phyloP scores from a whole-genome alignment of 2,797 vertebrate genomes.

The Melanotaenia parkinsoni region DNA sequence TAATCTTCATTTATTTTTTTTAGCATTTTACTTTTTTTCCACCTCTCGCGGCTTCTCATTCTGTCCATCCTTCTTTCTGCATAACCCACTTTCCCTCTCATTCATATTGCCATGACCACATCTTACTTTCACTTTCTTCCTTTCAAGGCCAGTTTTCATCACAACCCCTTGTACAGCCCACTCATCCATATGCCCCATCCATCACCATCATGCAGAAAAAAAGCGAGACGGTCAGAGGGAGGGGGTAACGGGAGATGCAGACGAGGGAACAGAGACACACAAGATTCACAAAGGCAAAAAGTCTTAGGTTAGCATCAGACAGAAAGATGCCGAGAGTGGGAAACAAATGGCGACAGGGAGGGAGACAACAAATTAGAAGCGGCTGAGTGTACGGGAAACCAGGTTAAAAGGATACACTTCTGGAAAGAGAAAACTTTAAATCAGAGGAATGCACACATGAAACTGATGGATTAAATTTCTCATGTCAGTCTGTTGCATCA shows the following conservation, averaged over 20 bases:
- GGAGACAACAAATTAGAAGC: conserved; percentile 5
- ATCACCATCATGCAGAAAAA: conserved; percentile 73
- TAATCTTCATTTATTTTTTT: conserved; percentile 32
- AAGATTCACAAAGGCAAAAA: conserved; percentile 59
- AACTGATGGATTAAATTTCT: conserved; percentile 21
- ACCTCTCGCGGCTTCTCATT: conserved; percentile 31
- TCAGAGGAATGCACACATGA: conserved; percentile 11
- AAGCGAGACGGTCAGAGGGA: conserved; percentile 41
- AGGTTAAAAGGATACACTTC: conserved; percentile 37
- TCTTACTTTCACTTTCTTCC: conserved; percentile 53
- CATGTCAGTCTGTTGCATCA: conserved; percentile 16
- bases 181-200: conserved; percentile 78
- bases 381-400: conserved; percentile 15
- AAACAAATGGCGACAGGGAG: conserved; percentile 30
- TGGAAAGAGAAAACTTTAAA: conserved; percentile 24
- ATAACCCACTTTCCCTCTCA: conserved; percentile 45
- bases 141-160: conserved; percentile 78
- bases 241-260: conserved; percentile 35
- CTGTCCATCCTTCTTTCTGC: conserved; percentile 31
- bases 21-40: conserved; percentile 24
- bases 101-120: conserved; percentile 31
- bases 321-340: conserved; percentile 1
- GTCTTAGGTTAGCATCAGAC: conserved; percentile 47
- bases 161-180: conserved; percentile 64
- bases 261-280: conserved; percentile 44